Base-by-base conservation (phyloP, 2,888 invertebrate genomes). In the Pyrrhia umbra region DNA sequence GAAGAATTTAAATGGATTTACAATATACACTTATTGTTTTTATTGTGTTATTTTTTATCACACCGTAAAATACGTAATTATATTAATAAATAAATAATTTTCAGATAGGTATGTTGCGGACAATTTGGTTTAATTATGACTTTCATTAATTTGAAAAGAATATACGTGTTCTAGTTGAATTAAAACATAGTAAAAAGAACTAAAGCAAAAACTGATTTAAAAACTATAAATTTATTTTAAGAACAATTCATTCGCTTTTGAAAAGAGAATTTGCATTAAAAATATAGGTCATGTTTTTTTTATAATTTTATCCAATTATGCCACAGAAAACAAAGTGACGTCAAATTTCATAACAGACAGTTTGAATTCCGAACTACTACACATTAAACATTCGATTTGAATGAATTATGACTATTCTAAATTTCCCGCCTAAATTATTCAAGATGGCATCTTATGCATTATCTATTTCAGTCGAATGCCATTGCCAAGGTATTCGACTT, bases 401-500 rank as follows among this genome's bases (percentile, higher is more conserved):
- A 51, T 56, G 47, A 34, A 52, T 56, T 57, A 57, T 62, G 52
- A 65, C 47, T 64, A 40, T 70, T 72, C 42, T 18, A 67, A 75
- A 54, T 43, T 74, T 67, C 58, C 34, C 23, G 27, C 56, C 9
- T 46, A 65, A 79, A 49, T 67, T 54, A 52, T 58, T 57, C 43
- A 46, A 61, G 76, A 73, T 71, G 71, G 75, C 69, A 67, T 75
- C 75, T 72, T 63, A 74, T 78, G 79, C 80, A 82, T 76, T 83
- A 82, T 86, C 85, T 89, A 90, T 90, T 91, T 89, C 71, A 77
- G 80, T 77, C 82, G 84, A 90, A 87, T 89, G 87, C 85, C 90
- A 91, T 76, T 91, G 91, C 91, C 91, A 92, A 92, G 90, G 90
- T 88, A 90, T 91, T 88, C 69, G 51, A 54, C 37, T 54, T 13